Base-by-base conservation (phyloP, 53 echinoderm and acorn worm species). In the Henricia sp. region DNA sequence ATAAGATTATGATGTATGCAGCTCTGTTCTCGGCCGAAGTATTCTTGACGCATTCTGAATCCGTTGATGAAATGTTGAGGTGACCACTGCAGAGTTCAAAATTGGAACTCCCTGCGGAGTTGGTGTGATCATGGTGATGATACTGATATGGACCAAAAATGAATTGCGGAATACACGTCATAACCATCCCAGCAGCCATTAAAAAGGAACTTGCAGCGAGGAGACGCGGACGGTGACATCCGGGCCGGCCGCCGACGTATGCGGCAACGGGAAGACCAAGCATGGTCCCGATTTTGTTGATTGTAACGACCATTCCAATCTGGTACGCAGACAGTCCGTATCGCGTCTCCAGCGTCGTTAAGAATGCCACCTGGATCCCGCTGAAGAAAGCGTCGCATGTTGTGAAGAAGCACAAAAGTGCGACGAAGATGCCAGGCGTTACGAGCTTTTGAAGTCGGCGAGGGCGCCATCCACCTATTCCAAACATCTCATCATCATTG, bases 301-400 rank as follows among this genome's bases (percentile, higher is more conserved):
- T 64, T 48, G 86, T 90, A 68, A 85, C 82, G 64, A 90, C 86
- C 71, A 86, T 82, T 14, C 90, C 90, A 17, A 90, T 72, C 38
- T 86, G 63, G 12, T 70, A 82, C 0, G 86, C 80, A 9, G 86
- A 82, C 29, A 90, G 83, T 30, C 86, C 60, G 58, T 90, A 90
- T 12, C 90, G 77, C 23, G 86, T 86, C 74, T 90, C 90, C 43
- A 90, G 58, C 36, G 90, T 85, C 40, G 90, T 90, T 46, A 90
- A 50, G 44, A 85, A 66, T 32, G 86, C 86, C 16, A 80, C 86
- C 44, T 86, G 72, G 35, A 85, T 90, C 29, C 90, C 90, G 20
- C 54, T 46, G 46, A 82, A 82, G 70, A 86, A 90, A 26, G 90
- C 86, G 25, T 86, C 90, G 30, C 82, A 80, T 37, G 24, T 54